Evolutionary conservation across 2,113 vertebrate genomes (phyloP).

Genomic region (Myotis lucifugus): DNA sequence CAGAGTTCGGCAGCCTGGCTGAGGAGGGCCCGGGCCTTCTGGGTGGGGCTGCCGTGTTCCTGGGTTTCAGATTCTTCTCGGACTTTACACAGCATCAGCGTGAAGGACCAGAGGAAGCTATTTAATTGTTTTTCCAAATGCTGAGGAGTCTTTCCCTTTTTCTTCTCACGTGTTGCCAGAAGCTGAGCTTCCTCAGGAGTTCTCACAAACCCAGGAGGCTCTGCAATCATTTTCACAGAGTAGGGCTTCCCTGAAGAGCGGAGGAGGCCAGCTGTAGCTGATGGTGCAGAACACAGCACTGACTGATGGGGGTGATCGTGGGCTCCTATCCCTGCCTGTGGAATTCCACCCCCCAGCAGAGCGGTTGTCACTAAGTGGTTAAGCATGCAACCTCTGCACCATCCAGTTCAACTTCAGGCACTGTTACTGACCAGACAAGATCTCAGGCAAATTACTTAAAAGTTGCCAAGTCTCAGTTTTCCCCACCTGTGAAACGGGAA

Average conservation of each 20-base stretch:
- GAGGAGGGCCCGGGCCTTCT: neutral
- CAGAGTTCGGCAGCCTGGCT: neutral
- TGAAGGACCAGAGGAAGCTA: neutral
- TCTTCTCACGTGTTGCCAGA: neutral
- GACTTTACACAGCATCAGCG: neutral
- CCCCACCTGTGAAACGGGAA: neutral
- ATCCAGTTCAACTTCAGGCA: neutral
- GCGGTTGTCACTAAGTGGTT: neutral
- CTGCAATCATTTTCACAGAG: neutral
- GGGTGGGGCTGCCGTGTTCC: no score
- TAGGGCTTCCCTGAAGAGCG: neutral
- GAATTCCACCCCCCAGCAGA: neutral
- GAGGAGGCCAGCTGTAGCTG: neutral
- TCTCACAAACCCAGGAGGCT: neutral
- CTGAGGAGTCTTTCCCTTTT: neutral
- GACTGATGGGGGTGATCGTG: fast-evolving
- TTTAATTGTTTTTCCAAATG: neutral
- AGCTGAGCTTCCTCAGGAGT: neutral
- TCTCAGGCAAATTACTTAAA: neutral
- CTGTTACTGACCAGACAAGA: fast-evolving
- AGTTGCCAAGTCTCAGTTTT: neutral
- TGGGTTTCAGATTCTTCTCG: neutral
- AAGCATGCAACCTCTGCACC: neutral
- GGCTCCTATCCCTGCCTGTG: fast-evolving
- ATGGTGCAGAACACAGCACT: neutral